These are phyloP conservation scores for Sardina pilchardus DNA, from an alignment of 2,113 vertebrate genomes.

Conservation along the genomic window DNA sequence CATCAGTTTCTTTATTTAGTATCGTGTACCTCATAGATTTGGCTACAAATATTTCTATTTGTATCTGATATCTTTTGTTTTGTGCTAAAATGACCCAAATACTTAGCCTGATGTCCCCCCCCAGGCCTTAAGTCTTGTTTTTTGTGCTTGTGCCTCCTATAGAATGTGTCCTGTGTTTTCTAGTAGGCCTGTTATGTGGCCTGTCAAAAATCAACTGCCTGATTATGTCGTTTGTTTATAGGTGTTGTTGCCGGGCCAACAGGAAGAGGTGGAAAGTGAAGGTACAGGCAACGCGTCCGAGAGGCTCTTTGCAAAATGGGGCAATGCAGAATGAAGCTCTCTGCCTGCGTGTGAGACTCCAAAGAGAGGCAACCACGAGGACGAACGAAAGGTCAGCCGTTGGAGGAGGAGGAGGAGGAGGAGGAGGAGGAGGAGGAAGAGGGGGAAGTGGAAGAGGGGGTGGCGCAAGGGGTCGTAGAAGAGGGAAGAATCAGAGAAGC, in stretches of 20 bases:
- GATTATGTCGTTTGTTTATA: slow-evolving; percentile 44
- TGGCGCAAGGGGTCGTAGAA: slow-evolving; percentile 45
- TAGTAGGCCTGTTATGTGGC: neutral
- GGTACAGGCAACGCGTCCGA: slow-evolving; percentile 44
- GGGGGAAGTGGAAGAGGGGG: slow-evolving; percentile 54
- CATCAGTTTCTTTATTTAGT: neutral
- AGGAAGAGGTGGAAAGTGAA: slow-evolving; percentile 25
- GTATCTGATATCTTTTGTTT: neutral
- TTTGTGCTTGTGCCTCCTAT: neutral
- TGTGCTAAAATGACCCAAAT: neutral
- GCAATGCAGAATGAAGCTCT: slow-evolving; percentile 63
- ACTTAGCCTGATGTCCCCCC: neutral
- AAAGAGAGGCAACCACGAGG: slow-evolving; percentile 67
- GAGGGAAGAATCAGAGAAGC: slow-evolving; percentile 44
- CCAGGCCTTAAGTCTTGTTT: neutral
- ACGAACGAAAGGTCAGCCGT: slow-evolving; percentile 57
- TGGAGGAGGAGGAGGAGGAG: slow-evolving; percentile 60
- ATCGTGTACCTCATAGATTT: neutral
- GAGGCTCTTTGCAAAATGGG: slow-evolving; percentile 61
- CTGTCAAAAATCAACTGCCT: slow-evolving; percentile 19
- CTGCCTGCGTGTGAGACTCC: slow-evolving; percentile 59
- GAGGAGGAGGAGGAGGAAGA: slow-evolving; percentile 44
- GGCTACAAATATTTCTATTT: neutral
- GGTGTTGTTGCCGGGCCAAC: slow-evolving; percentile 35
- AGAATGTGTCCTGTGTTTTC: neutral